phyloP scores from a whole-genome alignment of 2,888 invertebrate species.

The Sepiola atlantica region DNA sequence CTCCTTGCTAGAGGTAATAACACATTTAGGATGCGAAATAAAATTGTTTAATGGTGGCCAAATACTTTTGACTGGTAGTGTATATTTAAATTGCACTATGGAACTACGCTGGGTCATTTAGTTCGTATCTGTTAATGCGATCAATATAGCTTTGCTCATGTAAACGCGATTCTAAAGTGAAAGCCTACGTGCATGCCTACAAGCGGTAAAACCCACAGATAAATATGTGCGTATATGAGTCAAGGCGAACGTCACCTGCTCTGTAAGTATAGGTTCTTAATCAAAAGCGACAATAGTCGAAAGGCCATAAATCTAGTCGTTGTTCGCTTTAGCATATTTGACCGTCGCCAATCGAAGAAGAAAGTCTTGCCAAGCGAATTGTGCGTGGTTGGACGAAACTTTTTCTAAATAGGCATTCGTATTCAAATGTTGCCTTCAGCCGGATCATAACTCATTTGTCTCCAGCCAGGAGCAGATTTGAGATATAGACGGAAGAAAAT shows the following conservation, averaged over 20 bases:
- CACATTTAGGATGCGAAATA: too few relatives aligned
- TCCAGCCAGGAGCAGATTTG: neutral
- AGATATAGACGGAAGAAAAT: neutral
- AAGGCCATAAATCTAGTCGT: neutral
- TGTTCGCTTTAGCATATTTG: neutral
- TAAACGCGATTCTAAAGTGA: neutral
- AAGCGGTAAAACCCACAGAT: neutral
- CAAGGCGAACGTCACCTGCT: neutral
- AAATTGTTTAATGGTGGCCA: too few relatives aligned
- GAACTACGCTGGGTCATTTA: neutral
- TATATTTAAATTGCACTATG: neutral
- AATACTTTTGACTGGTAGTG: neutral
- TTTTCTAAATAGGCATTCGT: slow-evolving; percentile 21
- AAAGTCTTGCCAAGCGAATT: neutral
- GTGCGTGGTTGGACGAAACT: neutral
- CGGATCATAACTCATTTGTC: neutral
- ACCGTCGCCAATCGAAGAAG: neutral
- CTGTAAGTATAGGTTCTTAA: neutral
- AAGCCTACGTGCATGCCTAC: neutral
- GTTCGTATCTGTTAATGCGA: neutral
- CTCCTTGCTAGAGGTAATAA: too few relatives aligned
- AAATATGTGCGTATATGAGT: neutral
- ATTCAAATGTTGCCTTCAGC: neutral
- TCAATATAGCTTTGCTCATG: neutral
- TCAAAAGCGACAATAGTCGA: slow-evolving; percentile 18